Percentiles rank a stretch among this genome's conserved stretches.
Evolutionary conservation across 2,113 vertebrate species (phyloP).

Genomic region (Corynorhinus townsendii): DNA sequence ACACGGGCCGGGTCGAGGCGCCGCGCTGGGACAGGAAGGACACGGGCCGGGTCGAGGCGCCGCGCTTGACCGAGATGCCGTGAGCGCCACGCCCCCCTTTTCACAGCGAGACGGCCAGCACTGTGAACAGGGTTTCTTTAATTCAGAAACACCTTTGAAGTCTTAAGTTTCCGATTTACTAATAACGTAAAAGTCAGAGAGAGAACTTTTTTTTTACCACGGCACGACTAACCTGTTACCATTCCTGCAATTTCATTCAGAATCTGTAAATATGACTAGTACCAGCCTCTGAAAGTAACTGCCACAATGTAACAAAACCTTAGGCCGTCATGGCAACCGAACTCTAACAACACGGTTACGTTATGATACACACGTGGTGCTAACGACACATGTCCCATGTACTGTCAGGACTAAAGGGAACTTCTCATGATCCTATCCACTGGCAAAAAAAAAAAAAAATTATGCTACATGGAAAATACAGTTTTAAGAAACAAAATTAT

Average conservation of each 20-base stretch:
- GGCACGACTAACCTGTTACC: not conserved
- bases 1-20: too few relatives aligned
- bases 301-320: not conserved
- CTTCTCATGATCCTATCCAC: not conserved
- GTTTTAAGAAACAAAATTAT: not conserved
- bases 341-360: not conserved
- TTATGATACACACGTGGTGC: not conserved
- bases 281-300: not conserved
- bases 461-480: not conserved
- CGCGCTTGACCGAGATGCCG: too few relatives aligned
- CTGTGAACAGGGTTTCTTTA: not conserved
- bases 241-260: not conserved
- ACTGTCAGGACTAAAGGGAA: not conserved
- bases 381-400: not conserved
- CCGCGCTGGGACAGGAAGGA: conserved; percentile 84
- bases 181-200: not conserved
- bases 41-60: not conserved
- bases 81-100: too few relatives aligned
- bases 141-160: conserved; percentile 14
- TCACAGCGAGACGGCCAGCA: not conserved
- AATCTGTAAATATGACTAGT: not conserved
- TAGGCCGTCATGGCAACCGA: not conserved
- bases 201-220: not conserved
- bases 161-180: not conserved
- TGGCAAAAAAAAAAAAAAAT: not conserved